phyloP scores from a whole-genome alignment of 2,888 invertebrate genomes.

The Tromatobia lineatoria region DNA sequence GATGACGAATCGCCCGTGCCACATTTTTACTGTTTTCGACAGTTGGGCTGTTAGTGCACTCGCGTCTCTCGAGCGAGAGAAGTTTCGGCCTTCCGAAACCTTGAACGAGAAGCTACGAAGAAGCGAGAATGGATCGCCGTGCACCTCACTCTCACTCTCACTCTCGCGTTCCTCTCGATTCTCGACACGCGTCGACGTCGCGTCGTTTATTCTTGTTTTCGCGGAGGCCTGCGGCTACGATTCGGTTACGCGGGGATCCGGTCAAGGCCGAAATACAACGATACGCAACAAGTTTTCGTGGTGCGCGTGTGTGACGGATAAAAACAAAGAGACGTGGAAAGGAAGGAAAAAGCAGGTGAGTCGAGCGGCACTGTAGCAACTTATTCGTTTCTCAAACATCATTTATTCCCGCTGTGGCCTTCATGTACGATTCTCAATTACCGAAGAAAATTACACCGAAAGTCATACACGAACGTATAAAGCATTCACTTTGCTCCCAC shows the following conservation, averaged over 20 bases:
- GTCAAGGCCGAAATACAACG: constrained; percentile 65
- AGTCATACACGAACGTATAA: constrained; percentile 30
- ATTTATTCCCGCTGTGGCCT: constrained; percentile 59
- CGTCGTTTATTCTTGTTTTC: constrained; percentile 56
- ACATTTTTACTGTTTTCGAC: neutral
- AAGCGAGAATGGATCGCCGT: constrained; percentile 14
- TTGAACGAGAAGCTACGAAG: constrained; percentile 32
- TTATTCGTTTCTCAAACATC: constrained; percentile 34
- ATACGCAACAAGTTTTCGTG: constrained; percentile 64
- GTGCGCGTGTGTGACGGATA: constrained; percentile 6
- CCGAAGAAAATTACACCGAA: constrained; percentile 51
- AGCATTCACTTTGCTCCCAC: constrained; percentile 39
- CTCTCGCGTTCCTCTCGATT: constrained; percentile 26
- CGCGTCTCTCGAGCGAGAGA: constrained; percentile 20
- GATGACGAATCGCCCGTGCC: neutral
- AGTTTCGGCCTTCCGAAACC: constrained; percentile 26
- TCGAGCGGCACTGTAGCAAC: constrained; percentile 33
- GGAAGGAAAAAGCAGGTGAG: constrained; percentile 8
- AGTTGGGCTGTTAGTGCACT: neutral
- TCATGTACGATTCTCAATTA: constrained; percentile 57
- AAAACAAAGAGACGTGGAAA: constrained; percentile 13
- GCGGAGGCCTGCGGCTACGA: constrained; percentile 15
- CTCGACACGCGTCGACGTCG: constrained; percentile 43
- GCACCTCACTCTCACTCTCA: constrained; percentile 16
- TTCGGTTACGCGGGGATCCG: constrained; percentile 43